A percentile compares a stretch with the other conserved stretches of the same genome.
Conservation (phyloP, 2,113 vertebrate species). For the Centrocercus urophasianus region DNA sequence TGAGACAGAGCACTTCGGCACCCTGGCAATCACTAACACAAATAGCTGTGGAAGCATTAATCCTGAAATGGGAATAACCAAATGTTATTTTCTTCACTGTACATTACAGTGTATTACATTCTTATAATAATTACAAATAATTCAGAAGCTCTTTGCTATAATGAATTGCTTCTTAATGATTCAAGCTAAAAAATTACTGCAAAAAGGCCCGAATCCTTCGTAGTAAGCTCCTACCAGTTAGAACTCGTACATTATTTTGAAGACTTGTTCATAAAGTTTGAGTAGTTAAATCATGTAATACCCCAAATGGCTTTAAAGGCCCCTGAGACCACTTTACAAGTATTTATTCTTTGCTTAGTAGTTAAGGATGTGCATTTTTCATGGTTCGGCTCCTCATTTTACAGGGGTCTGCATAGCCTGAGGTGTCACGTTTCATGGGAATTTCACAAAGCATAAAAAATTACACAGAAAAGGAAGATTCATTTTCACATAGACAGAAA, state of each 20-base stretch:
- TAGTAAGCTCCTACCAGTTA: background rate
- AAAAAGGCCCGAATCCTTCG: background rate
- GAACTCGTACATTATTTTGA: background rate
- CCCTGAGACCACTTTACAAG: constrained; percentile 1
- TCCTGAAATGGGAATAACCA: background rate
- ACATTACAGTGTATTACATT: background rate
- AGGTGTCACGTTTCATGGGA: constrained; percentile 63
- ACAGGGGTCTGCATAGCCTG: background rate
- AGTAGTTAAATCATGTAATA: background rate
- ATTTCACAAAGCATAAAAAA: constrained; percentile 42
- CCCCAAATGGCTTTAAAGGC: constrained; percentile 11
- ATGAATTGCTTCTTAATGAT: background rate
- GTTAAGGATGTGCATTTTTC: constrained; percentile 51
- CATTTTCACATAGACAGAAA: constrained; percentile 50
- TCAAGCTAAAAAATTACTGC: background rate
- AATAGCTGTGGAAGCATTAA: background rate
- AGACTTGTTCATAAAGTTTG: background rate
- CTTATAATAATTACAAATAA: background rate
- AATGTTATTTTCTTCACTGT: background rate
- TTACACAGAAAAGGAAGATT: constrained; percentile 19
- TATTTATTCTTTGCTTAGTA: constrained; percentile 33
- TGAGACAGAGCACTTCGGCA: background rate
- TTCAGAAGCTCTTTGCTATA: background rate
- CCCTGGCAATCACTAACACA: background rate
- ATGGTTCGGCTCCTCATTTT: constrained; percentile 38